Evolutionary conservation across 1,140 invertebrate genomes (phyloP).

Genomic region (Lordiphosa collinella): DNA sequence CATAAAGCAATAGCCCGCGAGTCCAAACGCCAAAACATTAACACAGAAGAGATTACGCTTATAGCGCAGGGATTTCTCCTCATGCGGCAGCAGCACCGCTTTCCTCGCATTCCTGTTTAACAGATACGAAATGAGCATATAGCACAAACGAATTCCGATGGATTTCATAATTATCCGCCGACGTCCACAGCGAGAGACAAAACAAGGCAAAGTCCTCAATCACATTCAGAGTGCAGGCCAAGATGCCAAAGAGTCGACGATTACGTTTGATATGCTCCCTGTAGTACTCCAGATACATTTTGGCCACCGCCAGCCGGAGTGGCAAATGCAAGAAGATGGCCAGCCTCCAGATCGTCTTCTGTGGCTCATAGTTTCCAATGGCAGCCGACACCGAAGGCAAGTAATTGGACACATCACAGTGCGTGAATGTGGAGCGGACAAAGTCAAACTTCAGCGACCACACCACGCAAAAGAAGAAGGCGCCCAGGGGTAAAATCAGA

Average conservation of each 20-base stretch:
- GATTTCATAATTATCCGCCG: constrained; percentile 91
- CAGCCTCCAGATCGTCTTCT: constrained; percentile 92
- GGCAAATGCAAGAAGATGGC: constrained; percentile 91
- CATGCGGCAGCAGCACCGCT: constrained; percentile 81
- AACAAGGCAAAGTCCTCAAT: constrained; percentile 92
- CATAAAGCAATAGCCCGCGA: constrained; percentile 93
- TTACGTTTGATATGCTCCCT: constrained; percentile 81
- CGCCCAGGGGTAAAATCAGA: constrained; percentile 86
- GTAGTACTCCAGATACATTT: constrained; percentile 85
- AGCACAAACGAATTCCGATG: constrained; percentile 94
- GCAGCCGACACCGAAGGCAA: constrained; percentile 96
- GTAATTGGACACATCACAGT: constrained; percentile 93
- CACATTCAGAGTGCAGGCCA: constrained; percentile 87
- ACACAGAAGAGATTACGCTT: constrained; percentile 88
- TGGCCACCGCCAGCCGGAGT: constrained; percentile 84
- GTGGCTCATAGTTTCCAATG: constrained; percentile 93
- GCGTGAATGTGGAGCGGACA: constrained; percentile 89
- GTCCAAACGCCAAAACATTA: constrained; percentile 88
- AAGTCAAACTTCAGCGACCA: constrained; percentile 92
- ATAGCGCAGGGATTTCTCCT: constrained; percentile 85
- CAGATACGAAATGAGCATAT: constrained; percentile 91
- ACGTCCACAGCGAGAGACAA: constrained; percentile 93
- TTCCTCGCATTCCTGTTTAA: constrained; percentile 81
- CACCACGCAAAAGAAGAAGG: constrained; percentile 85
- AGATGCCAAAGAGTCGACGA: constrained; percentile 83